phyloP scores from a whole-genome alignment of 1,140 invertebrate species.

The Leptinotarsa lineolata region DNA sequence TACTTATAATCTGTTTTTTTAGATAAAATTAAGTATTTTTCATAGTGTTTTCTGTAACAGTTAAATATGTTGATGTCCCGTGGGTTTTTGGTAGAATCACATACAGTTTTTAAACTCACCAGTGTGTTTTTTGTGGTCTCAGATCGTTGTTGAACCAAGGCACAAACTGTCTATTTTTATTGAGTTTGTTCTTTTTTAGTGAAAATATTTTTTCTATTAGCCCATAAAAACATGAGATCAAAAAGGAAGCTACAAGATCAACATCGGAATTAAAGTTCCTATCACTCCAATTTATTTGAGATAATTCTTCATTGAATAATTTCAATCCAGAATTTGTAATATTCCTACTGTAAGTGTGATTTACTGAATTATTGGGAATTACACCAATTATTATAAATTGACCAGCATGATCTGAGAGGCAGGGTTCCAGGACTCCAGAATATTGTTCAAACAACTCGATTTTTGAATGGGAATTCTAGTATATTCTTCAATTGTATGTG shows the following conservation, averaged over 20 bases:
- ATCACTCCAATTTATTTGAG: neutral
- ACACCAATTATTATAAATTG: neutral
- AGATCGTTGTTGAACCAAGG: conserved; percentile 1
- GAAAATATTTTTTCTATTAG: conserved; percentile 5
- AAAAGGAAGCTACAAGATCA: neutral
- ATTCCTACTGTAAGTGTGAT: conserved; percentile 10
- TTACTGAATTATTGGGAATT: neutral
- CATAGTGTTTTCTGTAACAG: neutral
- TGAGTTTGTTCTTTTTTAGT: conserved; percentile 1
- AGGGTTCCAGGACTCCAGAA: no score
- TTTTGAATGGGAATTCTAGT: no score
- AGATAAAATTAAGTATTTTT: neutral
- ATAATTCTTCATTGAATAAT: neutral
- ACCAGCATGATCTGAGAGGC: no score
- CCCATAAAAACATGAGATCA: neutral
- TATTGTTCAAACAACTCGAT: no score
- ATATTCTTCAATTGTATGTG: no score
- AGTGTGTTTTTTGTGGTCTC: neutral
- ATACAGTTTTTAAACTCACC: neutral
- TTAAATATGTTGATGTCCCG: neutral
- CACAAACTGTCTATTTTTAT: neutral
- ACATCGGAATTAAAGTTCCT: neutral
- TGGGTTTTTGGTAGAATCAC: neutral
- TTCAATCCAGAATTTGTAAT: conserved; percentile 4
- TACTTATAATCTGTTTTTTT: conserved; percentile 11